phyloP scores from a whole-genome alignment of 2,888 invertebrate genomes.

The Meiosimyza decipiens region DNA sequence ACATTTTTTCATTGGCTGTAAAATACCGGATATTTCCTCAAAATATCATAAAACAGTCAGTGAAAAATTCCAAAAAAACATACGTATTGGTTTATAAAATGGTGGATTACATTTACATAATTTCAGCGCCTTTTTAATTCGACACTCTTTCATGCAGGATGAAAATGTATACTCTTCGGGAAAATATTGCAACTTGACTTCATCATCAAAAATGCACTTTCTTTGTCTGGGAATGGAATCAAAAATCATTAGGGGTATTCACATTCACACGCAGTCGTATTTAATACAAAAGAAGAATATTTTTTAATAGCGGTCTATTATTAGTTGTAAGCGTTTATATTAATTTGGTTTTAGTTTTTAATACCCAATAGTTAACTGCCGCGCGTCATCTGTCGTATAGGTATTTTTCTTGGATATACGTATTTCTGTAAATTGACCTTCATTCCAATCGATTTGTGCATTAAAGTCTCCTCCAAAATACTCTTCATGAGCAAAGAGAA shows the following conservation, averaged over 20 bases:
- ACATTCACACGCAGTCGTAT: too few relatives aligned
- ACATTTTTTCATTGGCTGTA: constrained; percentile 67
- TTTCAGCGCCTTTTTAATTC: constrained; percentile 70
- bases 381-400: constrained; percentile 80
- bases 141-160: constrained; percentile 79
- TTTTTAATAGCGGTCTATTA: too few relatives aligned
- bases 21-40: not conserved
- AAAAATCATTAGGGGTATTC: not conserved
- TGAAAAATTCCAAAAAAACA: constrained; percentile 36
- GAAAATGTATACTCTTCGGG: constrained; percentile 77
- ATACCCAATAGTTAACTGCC: constrained; percentile 71
- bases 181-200: constrained; percentile 71
- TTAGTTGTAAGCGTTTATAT: not conserved
- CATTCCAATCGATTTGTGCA: constrained; percentile 78
- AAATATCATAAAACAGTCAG: not conserved
- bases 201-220: constrained; percentile 78
- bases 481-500: constrained; percentile 75
- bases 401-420: constrained; percentile 78
- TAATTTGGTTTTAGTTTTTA: not conserved
- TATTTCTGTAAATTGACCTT: constrained; percentile 60
- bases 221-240: constrained; percentile 70
- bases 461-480: constrained; percentile 76
- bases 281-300: not conserved
- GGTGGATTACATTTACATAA: constrained; percentile 79
- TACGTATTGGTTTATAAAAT: constrained; percentile 75